Conservation (phyloP, 2,888 invertebrate genomes). For the Tetrapedia diversipes region DNA sequence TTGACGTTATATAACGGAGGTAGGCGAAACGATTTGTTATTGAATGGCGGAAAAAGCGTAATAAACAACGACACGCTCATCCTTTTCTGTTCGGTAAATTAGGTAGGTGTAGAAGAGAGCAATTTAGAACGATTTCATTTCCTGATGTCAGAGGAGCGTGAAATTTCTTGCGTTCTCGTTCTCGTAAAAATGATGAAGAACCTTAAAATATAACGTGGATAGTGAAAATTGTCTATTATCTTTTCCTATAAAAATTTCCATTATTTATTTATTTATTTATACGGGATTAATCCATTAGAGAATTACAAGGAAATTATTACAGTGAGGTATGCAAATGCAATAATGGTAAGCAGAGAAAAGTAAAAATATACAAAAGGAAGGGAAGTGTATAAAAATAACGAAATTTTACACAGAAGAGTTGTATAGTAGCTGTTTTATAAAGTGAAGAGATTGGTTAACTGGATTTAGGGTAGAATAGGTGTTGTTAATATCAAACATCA, state of each 20-base stretch:
- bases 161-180: conserved; percentile 17
- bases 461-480: no score
- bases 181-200: neutral
- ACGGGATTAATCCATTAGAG: no score
- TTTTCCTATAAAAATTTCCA: neutral
- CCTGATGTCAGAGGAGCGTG: conserved; percentile 25
- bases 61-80: conserved; percentile 6
- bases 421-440: no score
- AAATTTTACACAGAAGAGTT: no score
- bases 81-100: neutral
- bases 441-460: no score
- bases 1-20: neutral
- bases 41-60: neutral
- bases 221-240: conserved; percentile 15
- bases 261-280: no score
- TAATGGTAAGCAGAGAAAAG: no score
- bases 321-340: no score
- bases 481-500: no score
- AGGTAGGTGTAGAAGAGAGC: conserved; percentile 1
- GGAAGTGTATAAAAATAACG: no score
- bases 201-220: neutral
- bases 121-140: conserved; percentile 36
- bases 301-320: no score
- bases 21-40: neutral
- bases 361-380: no score